Conservation (phyloP, 2,113 vertebrate species). For the Sphyrna mokarran region DNA sequence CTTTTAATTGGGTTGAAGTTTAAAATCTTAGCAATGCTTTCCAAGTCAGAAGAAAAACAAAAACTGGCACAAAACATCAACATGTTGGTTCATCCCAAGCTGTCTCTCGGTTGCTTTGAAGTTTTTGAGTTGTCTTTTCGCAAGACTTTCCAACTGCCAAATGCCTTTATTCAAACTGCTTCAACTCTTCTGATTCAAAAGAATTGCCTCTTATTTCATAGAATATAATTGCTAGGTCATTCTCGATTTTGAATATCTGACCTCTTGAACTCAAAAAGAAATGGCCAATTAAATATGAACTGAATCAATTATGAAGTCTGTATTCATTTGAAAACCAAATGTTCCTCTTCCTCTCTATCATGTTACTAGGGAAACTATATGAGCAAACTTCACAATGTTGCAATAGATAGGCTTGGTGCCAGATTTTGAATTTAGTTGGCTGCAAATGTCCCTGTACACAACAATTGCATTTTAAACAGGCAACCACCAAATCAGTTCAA, state of each 20-base stretch:
- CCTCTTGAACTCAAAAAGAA: not conserved
- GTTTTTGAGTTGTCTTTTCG: not conserved
- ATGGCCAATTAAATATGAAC: not conserved
- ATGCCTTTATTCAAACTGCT: not conserved
- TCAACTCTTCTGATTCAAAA: not conserved
- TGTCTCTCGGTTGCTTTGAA: slow-evolving; percentile 13
- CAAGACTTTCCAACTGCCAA: not conserved
- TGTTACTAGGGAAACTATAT: not conserved
- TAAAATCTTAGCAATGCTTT: not conserved
- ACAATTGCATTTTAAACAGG: not conserved
- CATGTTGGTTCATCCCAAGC: not conserved
- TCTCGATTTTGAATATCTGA: not conserved
- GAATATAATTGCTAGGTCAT: not conserved
- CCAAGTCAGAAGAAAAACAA: not conserved
- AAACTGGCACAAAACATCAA: not conserved
- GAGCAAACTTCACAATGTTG: not conserved
- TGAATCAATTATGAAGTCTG: not conserved
- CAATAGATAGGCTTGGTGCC: not conserved
- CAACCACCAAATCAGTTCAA: not conserved
- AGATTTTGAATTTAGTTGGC: not conserved
- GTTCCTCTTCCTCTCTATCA: not conserved
- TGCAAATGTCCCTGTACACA: not conserved
- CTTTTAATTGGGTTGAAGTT: not conserved
- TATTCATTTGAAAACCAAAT: not conserved
- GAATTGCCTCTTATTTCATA: not conserved